These are phyloP conservation scores for Cecidostiba fungosa DNA, from an alignment of 2,888 invertebrate species.

Conservation along the genomic window DNA sequence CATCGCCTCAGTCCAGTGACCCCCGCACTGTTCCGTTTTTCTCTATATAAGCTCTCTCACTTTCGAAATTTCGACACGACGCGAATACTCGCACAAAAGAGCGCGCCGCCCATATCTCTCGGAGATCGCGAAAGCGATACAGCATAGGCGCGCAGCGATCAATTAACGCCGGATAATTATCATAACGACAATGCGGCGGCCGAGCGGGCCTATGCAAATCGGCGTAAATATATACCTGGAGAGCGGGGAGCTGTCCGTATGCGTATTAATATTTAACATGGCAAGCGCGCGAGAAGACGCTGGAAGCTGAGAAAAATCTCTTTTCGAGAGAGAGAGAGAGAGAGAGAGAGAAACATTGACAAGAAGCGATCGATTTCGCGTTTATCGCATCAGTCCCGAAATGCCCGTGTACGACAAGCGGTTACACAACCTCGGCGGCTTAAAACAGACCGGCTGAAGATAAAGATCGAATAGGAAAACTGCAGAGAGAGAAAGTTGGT, in stretches of 20 bases:
- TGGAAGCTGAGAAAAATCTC: too few relatives aligned
- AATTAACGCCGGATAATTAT: slow-evolving; percentile 63
- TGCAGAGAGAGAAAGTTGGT: slow-evolving; percentile 2
- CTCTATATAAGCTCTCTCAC: background rate
- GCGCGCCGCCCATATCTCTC: slow-evolving; percentile 28
- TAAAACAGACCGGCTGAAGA: background rate
- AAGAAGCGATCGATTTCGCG: too few relatives aligned
- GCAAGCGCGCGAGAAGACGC: too few relatives aligned
- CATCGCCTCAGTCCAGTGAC: slow-evolving; percentile 46
- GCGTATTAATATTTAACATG: too few relatives aligned
- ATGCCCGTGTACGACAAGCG: background rate
- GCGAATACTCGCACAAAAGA: slow-evolving; percentile 24
- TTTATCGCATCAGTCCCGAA: too few relatives aligned
- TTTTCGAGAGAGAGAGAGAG: slow-evolving; percentile 2
- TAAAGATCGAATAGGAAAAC: background rate
- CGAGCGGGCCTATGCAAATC: too few relatives aligned
- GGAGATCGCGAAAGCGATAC: slow-evolving; percentile 33
- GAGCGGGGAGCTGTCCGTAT: too few relatives aligned
- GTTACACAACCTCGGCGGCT: background rate
- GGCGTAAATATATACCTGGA: too few relatives aligned
- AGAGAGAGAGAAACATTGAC: background rate
- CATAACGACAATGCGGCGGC: slow-evolving; percentile 59
- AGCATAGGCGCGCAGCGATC: slow-evolving; percentile 32
- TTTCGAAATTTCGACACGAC: slow-evolving; percentile 60
- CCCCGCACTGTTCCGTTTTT: background rate